These are phyloP conservation scores for Rattus norvegicus DNA, from an alignment of 2,113 vertebrate species.

Conservation along the genomic window GRCr8 NC_086023.1:125354501-125355000, in stretches of 20 bases:
- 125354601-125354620: background rate
- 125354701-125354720: background rate
- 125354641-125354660: background rate
- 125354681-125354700: background rate
- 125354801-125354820: background rate
- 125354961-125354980: background rate
- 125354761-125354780: background rate
- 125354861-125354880: background rate
- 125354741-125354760: background rate
- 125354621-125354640: background rate
- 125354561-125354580: background rate
- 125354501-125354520: background rate
- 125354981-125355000: background rate
- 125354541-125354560: constrained; percentile 29
- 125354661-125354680: background rate
- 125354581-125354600: background rate
- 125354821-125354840: background rate
- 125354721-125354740: background rate
- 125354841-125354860: background rate
- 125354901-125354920: background rate
- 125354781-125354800: background rate
- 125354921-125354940: background rate
- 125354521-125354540: background rate
- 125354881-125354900: background rate
- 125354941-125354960: background rate